Evolutionary conservation across 2,888 invertebrate species (phyloP), one percentile per base, ranked within the genome.

Genomic region (Leptinotarsa peninsularis): DNA sequence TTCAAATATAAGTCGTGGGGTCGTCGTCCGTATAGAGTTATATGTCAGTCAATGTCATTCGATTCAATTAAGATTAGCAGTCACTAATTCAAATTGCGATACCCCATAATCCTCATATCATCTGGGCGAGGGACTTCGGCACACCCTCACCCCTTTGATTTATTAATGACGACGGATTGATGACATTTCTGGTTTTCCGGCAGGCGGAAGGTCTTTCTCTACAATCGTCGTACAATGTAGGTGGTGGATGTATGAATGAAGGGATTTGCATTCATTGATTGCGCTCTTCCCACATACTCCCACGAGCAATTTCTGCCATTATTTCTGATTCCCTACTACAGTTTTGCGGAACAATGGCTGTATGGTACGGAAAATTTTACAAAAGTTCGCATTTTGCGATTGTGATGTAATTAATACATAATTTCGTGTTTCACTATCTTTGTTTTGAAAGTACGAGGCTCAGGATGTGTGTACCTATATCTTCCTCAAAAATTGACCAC

Each of bases 81-180:
- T 78, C 76, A 76, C 75, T 78, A 78, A 78, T 79, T 74, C 76
- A 67, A 73, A 80, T 76, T 78, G 78, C 78, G 72, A 75, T 67
- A 71, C 75, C 68, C 10, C 76, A 74, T 81, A 81, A 81, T 81
- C 80, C 80, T 71, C 60, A 77, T 77, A 78, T 76, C 76, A 23
- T 21, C 58, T n/a, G 17, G 27, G 69, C 33, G 54, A 33, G 27
- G n/a, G 23, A 69, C 58, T 58, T 58, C 14, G 58, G 58, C 15
- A 21, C 54, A 68, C 56, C 69, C 69, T 56, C 54, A 69, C 69
- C 69, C 56, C 43, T 69, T 56, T 56, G 69, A 69, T 69, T 54
- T 69, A 56, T 43, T 52, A 52, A 69, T 52, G 69, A 54, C 56
- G 69, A 69, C 69, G 69, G 56, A 69, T 69, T 54, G 69, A 54